Percentiles rank a stretch among this genome's conserved stretches.
Conservation (phyloP, 2,888 invertebrate genomes). For the Epinotia nisella region DNA sequence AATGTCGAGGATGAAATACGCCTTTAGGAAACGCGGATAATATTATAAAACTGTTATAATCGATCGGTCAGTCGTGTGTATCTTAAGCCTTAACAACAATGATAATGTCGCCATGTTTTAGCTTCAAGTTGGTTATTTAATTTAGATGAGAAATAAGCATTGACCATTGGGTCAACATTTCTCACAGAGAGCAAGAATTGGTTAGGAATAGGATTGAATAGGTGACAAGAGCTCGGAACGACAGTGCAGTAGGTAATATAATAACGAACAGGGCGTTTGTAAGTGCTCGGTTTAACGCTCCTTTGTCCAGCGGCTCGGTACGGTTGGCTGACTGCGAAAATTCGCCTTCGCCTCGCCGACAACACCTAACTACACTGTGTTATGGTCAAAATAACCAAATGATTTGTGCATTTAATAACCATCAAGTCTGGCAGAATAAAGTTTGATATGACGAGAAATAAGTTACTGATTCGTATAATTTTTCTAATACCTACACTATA, state of each 20-base stretch:
- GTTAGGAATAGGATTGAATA: neutral
- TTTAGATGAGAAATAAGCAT: too few relatives aligned
- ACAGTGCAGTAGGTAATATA: constrained; percentile 11
- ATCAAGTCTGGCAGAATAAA: neutral
- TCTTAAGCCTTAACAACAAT: neutral
- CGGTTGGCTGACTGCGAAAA: constrained; percentile 79
- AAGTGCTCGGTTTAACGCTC: constrained; percentile 67
- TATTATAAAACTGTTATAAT: neutral
- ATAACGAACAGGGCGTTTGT: constrained; percentile 16
- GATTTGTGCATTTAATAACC: constrained; percentile 11
- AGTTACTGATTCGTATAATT: neutral
- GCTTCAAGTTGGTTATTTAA: too few relatives aligned
- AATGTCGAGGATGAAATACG: constrained; percentile 51
- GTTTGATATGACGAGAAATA: neutral
- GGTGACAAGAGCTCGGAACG: neutral
- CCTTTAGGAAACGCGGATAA: constrained; percentile 25
- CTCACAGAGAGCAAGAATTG: neutral
- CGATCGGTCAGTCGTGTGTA: neutral
- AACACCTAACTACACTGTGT: constrained; percentile 47
- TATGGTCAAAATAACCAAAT: constrained; percentile 41
- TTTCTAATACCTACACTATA: neutral
- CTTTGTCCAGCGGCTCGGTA: constrained; percentile 72
- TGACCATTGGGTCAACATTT: neutral
- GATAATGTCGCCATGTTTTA: neutral
- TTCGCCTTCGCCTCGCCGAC: constrained; percentile 64